Evolutionary conservation across 2,888 invertebrate species (phyloP).

Genomic region (Drosophila gaucha): DNA sequence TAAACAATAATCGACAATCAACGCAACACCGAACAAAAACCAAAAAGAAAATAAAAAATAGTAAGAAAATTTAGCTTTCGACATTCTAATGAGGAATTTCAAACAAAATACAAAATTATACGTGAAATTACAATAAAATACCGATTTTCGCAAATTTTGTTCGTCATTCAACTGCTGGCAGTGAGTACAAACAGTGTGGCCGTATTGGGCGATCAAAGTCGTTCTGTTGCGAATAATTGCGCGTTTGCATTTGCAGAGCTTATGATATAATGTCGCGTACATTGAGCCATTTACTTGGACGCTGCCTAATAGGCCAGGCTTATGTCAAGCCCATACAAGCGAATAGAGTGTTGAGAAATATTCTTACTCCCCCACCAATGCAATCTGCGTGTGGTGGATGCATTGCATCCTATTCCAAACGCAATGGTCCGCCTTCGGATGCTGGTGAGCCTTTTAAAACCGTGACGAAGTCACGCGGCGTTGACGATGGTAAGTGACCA

Average conservation of each 20-base stretch:
- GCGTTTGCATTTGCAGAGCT: constrained; percentile 40
- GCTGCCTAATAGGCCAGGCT: constrained; percentile 18
- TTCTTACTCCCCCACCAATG: constrained; percentile 18
- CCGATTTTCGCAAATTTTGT: constrained; percentile 14
- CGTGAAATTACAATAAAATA: constrained; percentile 35
- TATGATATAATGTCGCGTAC: constrained; percentile 77
- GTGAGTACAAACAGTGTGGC: constrained; percentile 30
- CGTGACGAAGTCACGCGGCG: constrained; percentile 48
- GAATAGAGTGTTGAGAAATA: background rate
- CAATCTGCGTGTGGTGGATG: constrained; percentile 12
- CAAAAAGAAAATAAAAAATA: background rate
- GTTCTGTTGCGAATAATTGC: constrained; percentile 36
- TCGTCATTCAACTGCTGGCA: constrained; percentile 14
- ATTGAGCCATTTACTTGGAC: constrained; percentile 57
- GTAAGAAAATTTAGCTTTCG: constrained; percentile 26
- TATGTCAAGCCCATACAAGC: constrained; percentile 18
- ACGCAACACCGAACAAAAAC: constrained; percentile 14
- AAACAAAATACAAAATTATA: constrained; percentile 44
- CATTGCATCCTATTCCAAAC: constrained; percentile 56
- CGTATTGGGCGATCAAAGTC: constrained; percentile 1
- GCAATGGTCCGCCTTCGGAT: constrained; percentile 57
- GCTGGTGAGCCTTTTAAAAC: constrained; percentile 54
- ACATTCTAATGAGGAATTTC: constrained; percentile 22
- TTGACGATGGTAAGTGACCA: constrained; percentile 43
- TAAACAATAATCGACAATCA: constrained; percentile 17